Base-by-base conservation (phyloP, 2,113 vertebrate genomes). In the Gorsachius goisagi region DNA sequence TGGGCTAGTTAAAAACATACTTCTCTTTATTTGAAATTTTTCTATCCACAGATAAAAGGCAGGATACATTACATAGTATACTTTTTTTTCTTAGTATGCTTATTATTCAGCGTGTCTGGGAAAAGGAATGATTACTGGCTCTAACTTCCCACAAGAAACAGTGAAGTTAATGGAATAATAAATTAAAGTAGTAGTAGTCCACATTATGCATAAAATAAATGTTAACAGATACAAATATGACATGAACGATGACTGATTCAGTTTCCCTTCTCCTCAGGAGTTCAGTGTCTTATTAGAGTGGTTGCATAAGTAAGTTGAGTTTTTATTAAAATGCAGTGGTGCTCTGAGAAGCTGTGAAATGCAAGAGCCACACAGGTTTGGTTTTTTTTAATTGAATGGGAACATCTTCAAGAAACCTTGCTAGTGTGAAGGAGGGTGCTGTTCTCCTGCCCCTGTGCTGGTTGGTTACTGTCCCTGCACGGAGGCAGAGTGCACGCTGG, bases 121-220 rank as follows among this genome's bases (percentile, higher is more conserved):
- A 92, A 96, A 83, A 95, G 37, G 71, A 53, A 93, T 35, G 26
- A 81, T 73, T 95, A 81, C 59, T 86, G 74, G 71, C 84, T 96
- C 86, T 95, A 82, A 88, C 77, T 94, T 96, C 60, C 79, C 64
- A 77, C 63, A 93, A 92, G 45, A 93, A 93, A 88, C 47, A 88
- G 63, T 81, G 63, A 95, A 87, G 62, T 90, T 94, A 96, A 96
- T 90, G 81, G 86, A 93, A 83, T 78, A 95, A 97, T 95, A 97
- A 96, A 95, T 94, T 91, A 96, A 44, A 93, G 55, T 47, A 85
- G 90, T 91, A 94, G 96, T 96, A 94, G 74, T 84, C 83, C 83
- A 79, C 5, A 26, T 83, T 59, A 76, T 41, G 47, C 81, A 85
- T 60, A 90, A 95, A 90, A 78, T 37, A 89, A 84, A 58, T 71